Base-by-base conservation (phyloP, 1,140 invertebrate species). In the Luehdorfia chinensis region DNA sequence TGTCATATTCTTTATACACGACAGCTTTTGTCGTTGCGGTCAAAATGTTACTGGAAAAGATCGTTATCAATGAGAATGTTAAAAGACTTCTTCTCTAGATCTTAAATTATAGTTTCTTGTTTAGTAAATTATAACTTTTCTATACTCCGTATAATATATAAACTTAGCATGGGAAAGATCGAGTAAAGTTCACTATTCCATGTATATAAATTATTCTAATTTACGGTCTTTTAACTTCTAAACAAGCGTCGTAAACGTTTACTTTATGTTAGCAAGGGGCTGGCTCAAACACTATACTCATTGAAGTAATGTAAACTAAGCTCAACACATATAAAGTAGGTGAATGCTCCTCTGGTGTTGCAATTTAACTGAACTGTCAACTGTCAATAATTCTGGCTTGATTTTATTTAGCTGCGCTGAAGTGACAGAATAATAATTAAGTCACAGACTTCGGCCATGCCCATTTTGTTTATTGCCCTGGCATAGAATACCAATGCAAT, bases 351-450 rank as follows among this genome's bases (percentile, higher is more conserved):
- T 27, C 19, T 16, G 18, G 8, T 37, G 33, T 37, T 37, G 47
- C 56, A 54, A 55, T 47, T 34, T 37, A 47, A 63, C 44, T 34
- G 30, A 57, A 50, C 61, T 59, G 53, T 66, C 48, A 55, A 47
- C 36, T 61, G 55, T 65, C 67, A 62, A 65, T 69, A 63, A 69
- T 66, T 60, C 56, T 33, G 43, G 55, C 54, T 59, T 34, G 47
- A 60, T 66, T 68, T 61, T 57, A 60, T 58, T 65, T 59, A 55
- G 59, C 53, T 55, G 59, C 54, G 28, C 37, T 50, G 43, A 31
- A 58, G 47, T 64, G 58, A 60, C 59, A 52, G 66, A 69, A 67
- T 72, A 67, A 66, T 74, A 73, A 74, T 73, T 73, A 69, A 67
- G 66, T 71, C 55, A 56, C 57, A 57, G 59, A 56, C 57, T 66